Conservation (phyloP, 2,888 invertebrate genomes). For the Lasioglossum marginatum region DNA sequence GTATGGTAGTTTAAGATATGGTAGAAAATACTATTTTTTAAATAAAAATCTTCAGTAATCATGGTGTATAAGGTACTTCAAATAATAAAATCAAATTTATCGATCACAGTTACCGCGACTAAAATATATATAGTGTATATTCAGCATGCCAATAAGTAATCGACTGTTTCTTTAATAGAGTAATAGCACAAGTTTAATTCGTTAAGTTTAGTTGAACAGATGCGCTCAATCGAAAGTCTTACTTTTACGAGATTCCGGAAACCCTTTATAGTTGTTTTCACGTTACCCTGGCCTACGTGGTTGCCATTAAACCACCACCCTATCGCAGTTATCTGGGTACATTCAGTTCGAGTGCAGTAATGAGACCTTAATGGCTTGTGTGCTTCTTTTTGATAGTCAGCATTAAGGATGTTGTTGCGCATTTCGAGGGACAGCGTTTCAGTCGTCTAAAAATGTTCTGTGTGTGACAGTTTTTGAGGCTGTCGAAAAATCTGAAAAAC, state of each 20-base stretch:
- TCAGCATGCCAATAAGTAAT: not conserved
- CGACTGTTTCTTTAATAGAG: not conserved
- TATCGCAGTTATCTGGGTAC: conserved; percentile 62
- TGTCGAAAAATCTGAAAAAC: not conserved
- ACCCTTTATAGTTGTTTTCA: conserved; percentile 11
- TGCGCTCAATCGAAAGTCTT: not conserved
- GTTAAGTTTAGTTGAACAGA: not conserved
- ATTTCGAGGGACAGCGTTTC: not conserved
- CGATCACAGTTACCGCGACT: not conserved
- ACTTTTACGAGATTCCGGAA: not conserved
- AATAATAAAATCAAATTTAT: not conserved
- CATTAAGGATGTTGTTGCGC: not conserved
- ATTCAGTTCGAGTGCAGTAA: conserved; percentile 26
- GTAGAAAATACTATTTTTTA: no score
- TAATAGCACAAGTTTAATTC: not conserved
- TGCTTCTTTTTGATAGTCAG: not conserved
- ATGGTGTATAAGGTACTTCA: not conserved
- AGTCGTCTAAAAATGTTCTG: not conserved
- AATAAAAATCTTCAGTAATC: no score
- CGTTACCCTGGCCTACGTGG: not conserved
- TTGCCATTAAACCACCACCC: conserved; percentile 14
- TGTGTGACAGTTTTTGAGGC: no score
- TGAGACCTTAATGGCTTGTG: conserved; percentile 2
- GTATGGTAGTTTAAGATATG: not conserved
- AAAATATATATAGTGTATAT: not conserved